These are phyloP conservation scores for Etia nguti DNA, from an alignment of 2,113 vertebrate genomes.

Conservation along the genomic window DNA sequence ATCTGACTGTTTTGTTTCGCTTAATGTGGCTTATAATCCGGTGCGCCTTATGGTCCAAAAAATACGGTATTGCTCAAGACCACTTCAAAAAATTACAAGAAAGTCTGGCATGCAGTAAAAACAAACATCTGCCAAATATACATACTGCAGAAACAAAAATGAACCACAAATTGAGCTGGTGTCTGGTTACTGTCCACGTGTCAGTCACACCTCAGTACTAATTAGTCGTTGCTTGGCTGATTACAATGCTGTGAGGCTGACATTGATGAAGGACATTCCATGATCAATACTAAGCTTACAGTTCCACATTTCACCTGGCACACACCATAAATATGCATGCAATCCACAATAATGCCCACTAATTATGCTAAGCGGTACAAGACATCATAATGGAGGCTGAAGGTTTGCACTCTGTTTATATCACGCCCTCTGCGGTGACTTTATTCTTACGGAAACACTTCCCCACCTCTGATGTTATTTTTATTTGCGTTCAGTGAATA, in stretches of 20 bases:
- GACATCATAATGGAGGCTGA: not conserved
- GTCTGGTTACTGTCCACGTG: not conserved
- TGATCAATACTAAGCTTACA: not conserved
- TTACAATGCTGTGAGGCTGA: not conserved
- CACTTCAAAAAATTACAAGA: not conserved
- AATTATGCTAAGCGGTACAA: not conserved
- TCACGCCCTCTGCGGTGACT: not conserved
- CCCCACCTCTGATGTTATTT: conserved; percentile 35
- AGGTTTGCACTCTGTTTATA: not conserved
- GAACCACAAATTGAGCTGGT: not conserved
- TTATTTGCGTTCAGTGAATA: conserved; percentile 49
- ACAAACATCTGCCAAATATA: not conserved
- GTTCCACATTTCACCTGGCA: not conserved
- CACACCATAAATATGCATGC: not conserved
- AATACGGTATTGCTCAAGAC: not conserved
- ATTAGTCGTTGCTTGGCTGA: conserved; percentile 19
- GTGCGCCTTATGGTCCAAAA: too few species aligned
- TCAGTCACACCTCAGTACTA: conserved; percentile 18
- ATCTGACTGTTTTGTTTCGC: too few species aligned
- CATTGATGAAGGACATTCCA: conserved; percentile 4
- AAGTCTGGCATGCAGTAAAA: not conserved
- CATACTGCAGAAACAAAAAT: not conserved
- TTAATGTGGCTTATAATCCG: too few species aligned
- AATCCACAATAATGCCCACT: not conserved
- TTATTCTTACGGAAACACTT: not conserved